These are phyloP conservation scores for Chloroceryle inda DNA, from an alignment of 2,797 vertebrate species.

Conservation along the genomic window DNA sequence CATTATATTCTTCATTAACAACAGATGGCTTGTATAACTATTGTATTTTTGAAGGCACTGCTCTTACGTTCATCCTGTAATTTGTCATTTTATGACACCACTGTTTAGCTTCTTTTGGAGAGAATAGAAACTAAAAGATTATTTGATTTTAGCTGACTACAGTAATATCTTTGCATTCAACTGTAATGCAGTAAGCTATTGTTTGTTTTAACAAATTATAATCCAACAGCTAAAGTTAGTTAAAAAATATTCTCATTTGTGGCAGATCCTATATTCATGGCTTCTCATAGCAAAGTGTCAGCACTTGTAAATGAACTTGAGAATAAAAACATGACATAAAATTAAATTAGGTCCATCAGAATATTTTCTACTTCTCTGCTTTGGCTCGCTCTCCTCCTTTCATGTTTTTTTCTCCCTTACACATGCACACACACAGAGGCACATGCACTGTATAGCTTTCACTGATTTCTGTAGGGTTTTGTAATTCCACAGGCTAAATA, in stretches of 20 bases:
- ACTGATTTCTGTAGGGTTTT: not conserved
- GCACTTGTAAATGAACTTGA: conserved; percentile 64
- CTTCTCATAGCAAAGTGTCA: conserved; percentile 69
- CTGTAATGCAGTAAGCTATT: conserved; percentile 70
- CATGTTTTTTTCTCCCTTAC: not conserved
- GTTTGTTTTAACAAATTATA: conserved; percentile 84
- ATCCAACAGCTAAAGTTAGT: conserved; percentile 74
- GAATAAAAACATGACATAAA: conserved; percentile 73
- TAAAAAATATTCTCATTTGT: conserved; percentile 67
- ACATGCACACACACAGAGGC: not conserved
- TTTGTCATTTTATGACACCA: conserved; percentile 83
- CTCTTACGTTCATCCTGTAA: conserved; percentile 80
- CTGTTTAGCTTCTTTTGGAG: conserved; percentile 68
- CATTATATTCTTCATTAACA: conserved; percentile 87
- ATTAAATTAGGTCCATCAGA: conserved; percentile 73
- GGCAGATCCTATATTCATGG: conserved; percentile 64
- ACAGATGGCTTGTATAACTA: conserved; percentile 84
- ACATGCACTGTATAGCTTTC: not conserved
- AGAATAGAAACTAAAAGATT: conserved; percentile 80
- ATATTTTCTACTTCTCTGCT: conserved; percentile 52
- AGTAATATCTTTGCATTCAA: conserved; percentile 71
- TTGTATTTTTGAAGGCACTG: conserved; percentile 83
- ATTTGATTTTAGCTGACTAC: conserved; percentile 81
- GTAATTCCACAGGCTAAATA: not conserved
- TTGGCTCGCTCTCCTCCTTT: not conserved